These are phyloP conservation scores for Phalacrocorax carbo DNA, from an alignment of 2,113 vertebrate genomes.

Conservation along the genomic window DNA sequence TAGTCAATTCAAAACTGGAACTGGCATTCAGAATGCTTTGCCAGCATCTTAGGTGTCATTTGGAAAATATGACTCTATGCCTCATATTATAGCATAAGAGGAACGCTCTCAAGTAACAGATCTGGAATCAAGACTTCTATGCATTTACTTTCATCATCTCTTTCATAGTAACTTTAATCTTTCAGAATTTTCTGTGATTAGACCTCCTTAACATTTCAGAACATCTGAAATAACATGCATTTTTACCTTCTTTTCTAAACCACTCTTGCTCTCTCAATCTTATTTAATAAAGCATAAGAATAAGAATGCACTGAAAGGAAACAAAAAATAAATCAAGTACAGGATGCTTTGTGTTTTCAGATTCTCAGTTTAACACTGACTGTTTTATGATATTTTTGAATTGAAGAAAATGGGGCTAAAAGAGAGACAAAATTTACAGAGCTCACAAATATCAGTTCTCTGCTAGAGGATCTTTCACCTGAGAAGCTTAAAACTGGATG, in stretches of 20 bases:
- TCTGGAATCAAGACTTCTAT: background rate
- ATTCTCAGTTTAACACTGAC: background rate
- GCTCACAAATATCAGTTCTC: background rate
- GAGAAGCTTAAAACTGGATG: background rate
- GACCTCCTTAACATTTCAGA: background rate
- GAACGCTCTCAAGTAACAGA: background rate
- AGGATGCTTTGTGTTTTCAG: background rate
- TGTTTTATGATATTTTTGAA: background rate
- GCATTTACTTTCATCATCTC: background rate
- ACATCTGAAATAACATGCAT: background rate
- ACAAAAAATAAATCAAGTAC: background rate
- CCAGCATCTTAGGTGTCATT: background rate
- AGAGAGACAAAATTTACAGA: background rate
- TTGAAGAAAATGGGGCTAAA: background rate
- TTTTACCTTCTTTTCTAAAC: background rate
- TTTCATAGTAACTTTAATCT: background rate
- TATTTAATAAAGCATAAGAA: background rate
- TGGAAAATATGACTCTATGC: background rate
- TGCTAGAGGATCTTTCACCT: background rate
- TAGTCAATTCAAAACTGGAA: conserved; percentile 49
- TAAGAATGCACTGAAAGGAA: background rate
- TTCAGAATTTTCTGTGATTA: background rate
- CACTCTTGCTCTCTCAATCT: background rate
- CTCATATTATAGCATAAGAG: background rate
- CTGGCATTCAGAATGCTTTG: background rate